phyloP scores from a whole-genome alignment of 2,113 vertebrate genomes.

The Callorhinus ursinus region DNA sequence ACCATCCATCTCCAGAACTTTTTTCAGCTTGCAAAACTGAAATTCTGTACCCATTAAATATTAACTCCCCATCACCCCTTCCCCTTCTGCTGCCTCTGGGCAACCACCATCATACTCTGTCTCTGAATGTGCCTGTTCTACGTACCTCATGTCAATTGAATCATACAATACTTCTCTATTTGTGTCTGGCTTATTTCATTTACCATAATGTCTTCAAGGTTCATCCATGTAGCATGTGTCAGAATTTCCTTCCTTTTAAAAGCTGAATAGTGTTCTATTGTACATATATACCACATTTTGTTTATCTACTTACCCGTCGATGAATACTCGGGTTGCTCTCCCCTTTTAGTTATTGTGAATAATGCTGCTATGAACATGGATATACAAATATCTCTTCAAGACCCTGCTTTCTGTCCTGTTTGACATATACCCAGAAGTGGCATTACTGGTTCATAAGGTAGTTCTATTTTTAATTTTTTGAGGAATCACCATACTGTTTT shows the following conservation, averaged over 20 bases:
- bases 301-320: neutral
- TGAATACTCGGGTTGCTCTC: neutral
- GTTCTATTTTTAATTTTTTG: neutral
- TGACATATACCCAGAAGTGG: neutral
- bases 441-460: neutral
- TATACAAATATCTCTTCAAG: neutral
- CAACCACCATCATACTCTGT: neutral
- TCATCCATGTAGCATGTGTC: neutral
- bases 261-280: neutral
- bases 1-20: neutral
- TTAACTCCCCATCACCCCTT: neutral
- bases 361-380: neutral
- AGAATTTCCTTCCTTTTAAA: slow-evolving; percentile 17
- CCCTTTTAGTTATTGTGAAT: neutral
- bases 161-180: neutral
- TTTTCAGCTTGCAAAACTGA: neutral
- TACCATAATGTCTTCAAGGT: neutral
- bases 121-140: neutral
- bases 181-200: neutral
- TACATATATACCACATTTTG: neutral
- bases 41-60: neutral
- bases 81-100: neutral
- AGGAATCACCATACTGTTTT: neutral
- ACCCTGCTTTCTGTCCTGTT: neutral
- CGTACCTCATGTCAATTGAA: neutral